Evolutionary conservation across 2,113 vertebrate species (phyloP), one percentile per base, ranked within the genome.

Genomic region (Esox niger): DNA sequence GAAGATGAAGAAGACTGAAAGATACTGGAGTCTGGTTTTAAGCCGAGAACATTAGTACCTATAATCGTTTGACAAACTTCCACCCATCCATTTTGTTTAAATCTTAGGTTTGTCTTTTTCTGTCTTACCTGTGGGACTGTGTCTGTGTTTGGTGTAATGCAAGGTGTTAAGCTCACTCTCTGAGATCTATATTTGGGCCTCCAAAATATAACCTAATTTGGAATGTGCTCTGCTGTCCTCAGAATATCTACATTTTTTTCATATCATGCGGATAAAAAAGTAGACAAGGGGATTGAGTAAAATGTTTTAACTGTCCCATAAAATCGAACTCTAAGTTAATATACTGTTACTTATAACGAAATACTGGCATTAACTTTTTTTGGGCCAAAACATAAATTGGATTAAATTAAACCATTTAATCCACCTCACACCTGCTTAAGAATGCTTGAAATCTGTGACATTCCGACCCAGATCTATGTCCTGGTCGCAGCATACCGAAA

Each of bases 1-100:
- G 90, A 91, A 9, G 93, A 95, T 0, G 89, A 91, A 0, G 89
- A 94, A 35, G 68, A 62, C 59, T 61, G 27, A 77, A 3, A 54
- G 25, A 15, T 30, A 26, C 11, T 20, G 31, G 13, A 17, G 3
- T 43, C n/a, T 10, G 13, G 0, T 2, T 43, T 43, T 10, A 3
- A 52, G 31, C 66, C 55, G 46, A 31, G 25, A 38, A 1, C 1
- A 21, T 0, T 17, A 64, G 3, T 33, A 47, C 47, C 59, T 52
- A 35, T 32, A 17, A 29, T 69, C 30, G 32, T 5, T 4, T 8
- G 11, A 27, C 68, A 5, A 47, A 62, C 59, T 11, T 13, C 25
- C 23, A 49, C 9, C 38, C 38, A 54, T 63, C 23, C 17, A 58
- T 23, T 55, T n/a, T 9, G 1, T 0, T 64, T 30, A 4, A 2